Percentiles rank a stretch among this genome's conserved stretches.
phyloP scores from a whole-genome alignment of 2,113 vertebrate genomes.

The Eira barbara region DNA sequence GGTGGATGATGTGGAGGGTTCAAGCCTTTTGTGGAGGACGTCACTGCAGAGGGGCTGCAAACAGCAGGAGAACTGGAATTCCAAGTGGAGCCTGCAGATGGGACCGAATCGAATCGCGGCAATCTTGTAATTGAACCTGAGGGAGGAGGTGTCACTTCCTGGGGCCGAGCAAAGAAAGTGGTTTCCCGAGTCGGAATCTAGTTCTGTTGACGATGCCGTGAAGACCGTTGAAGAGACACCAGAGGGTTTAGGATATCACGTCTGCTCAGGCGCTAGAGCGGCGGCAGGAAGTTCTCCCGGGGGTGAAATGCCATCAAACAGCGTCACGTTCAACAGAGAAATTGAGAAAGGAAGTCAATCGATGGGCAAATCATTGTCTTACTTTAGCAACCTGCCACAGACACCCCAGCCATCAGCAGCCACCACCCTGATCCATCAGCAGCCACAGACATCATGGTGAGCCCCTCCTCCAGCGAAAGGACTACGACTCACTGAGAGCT shows the following conservation, averaged over 20 bases:
- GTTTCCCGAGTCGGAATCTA: background rate
- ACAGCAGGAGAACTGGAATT: background rate
- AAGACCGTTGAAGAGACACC: background rate
- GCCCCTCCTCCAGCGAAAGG: background rate
- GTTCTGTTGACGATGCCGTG: fast-evolving
- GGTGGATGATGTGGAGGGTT: background rate
- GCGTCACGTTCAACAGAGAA: background rate
- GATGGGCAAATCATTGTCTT: background rate
- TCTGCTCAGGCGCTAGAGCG: fast-evolving
- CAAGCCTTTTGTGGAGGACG: background rate
- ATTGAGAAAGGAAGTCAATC: background rate
- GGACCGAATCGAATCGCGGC: no score
- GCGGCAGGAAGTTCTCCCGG: background rate
- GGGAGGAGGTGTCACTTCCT: background rate
- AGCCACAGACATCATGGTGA: background rate
- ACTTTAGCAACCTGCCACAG: background rate
- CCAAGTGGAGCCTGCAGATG: background rate
- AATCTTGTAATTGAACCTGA: background rate
- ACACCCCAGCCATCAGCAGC: background rate
- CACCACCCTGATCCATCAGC: no score
- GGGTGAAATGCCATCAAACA: background rate
- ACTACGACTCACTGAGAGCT: background rate
- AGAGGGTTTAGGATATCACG: background rate
- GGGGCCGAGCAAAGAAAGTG: background rate
- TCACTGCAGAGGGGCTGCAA: background rate